These are phyloP conservation scores for Varanus komodoensis DNA, from an alignment of 2,113 vertebrate species.

Conservation along the genomic window DNA sequence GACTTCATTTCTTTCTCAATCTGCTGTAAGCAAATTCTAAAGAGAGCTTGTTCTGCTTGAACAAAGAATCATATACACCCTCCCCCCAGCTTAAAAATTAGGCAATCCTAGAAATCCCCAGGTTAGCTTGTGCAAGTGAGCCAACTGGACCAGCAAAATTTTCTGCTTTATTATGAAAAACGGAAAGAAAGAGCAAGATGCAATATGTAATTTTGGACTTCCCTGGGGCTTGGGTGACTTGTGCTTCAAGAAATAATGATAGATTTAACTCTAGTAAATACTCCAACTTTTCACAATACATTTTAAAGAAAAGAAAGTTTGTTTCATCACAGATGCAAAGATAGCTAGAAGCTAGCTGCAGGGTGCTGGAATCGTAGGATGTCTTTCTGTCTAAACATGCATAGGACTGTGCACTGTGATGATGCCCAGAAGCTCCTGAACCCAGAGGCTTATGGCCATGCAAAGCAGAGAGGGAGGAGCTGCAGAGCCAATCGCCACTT, in stretches of 20 bases:
- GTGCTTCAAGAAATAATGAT: not conserved
- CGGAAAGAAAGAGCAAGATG: not conserved
- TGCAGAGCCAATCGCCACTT: too few species aligned
- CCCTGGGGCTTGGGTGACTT: slow-evolving; percentile 4
- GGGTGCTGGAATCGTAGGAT: too few species aligned
- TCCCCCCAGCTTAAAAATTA: slow-evolving; percentile 15
- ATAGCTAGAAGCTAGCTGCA: not conserved
- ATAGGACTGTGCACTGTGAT: not conserved
- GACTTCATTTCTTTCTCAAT: slow-evolving; percentile 31
- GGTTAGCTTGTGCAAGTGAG: not conserved
- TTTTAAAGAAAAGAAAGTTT: slow-evolving; percentile 15
- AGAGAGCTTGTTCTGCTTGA: not conserved
- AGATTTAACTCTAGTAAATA: not conserved
- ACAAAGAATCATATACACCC: not conserved
- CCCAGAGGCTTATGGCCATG: too few species aligned
- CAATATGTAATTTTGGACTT: not conserved
- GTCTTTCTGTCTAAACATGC: too few species aligned
- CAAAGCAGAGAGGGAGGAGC: too few species aligned
- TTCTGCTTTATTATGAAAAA: slow-evolving; percentile 16
- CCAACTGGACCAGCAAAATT: slow-evolving; percentile 6
- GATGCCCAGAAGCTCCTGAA: too few species aligned
- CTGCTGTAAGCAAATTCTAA: slow-evolving; percentile 38
- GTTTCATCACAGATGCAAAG: not conserved
- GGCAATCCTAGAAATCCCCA: not conserved
- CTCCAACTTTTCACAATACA: not conserved